phyloP scores from a whole-genome alignment of 2,888 invertebrate species.

The Drosophila nr. fundita region DNA sequence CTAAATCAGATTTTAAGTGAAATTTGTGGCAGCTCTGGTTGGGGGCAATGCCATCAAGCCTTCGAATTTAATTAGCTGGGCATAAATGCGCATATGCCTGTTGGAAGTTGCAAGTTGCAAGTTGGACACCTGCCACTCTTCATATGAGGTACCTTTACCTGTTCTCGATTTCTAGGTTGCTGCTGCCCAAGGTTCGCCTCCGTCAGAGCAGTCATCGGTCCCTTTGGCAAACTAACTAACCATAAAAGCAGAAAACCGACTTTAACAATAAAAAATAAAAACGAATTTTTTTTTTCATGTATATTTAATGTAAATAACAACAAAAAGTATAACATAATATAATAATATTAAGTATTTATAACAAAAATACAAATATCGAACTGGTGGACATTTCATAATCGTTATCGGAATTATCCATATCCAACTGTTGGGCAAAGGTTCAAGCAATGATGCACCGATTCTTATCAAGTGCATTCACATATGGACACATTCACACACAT shows the following conservation, averaged over 20 bases:
- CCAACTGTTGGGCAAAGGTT: not conserved
- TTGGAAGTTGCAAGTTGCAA: constrained; percentile 14
- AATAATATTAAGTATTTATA: not conserved
- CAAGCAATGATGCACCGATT: not conserved
- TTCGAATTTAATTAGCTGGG: constrained; percentile 55
- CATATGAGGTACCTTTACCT: constrained; percentile 1
- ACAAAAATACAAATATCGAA: not conserved
- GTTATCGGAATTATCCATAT: not conserved
- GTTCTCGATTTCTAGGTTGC: constrained; percentile 20
- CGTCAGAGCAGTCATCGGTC: constrained; percentile 34
- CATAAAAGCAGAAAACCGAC: not conserved
- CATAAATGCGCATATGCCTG: constrained; percentile 47
- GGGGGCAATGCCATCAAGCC: constrained; percentile 39
- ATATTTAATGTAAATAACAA: too few relatives aligned
- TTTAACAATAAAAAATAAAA: too few relatives aligned
- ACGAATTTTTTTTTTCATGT: too few relatives aligned
- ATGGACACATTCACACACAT: not conserved
- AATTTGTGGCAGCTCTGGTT: constrained; percentile 27
- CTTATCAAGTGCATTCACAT: not conserved
- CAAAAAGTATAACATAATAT: not conserved
- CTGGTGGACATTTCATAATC: not conserved
- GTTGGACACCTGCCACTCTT: constrained; percentile 4
- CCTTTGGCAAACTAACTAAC: constrained; percentile 31
- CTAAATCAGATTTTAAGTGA: constrained; percentile 15
- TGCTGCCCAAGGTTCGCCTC: not conserved